Base-by-base conservation (phyloP, 2,888 invertebrate species). In the Parnassius mnemosyne region DNA sequence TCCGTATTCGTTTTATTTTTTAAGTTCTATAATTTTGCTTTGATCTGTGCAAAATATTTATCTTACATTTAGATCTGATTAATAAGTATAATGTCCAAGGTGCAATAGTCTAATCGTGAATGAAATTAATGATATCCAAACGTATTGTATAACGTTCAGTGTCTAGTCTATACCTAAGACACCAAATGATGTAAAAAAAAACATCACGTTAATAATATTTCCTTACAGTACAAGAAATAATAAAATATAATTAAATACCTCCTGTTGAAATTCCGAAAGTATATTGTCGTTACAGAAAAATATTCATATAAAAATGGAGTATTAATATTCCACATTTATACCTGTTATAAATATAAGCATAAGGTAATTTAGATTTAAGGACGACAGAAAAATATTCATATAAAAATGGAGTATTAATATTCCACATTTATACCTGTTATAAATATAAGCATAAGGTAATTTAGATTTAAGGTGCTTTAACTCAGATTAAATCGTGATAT, bases 1-100 rank as follows among this genome's bases (percentile, higher is more conserved):
- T 87, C 81, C 78, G 80, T 72, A 79, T 84, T 87, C 77, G 81
- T 84, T 84, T 82, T 85, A 80, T 79, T 77, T 77, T 79, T 73
- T 87, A 88, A 87, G 90, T 86, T 83, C 80, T 78, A 76, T 91
- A 84, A 89, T 91, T 91, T 91, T 91, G 91, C 91, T 91, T 91
- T 91, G 91, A 89, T 89, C 80, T 87, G 88, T 89, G 80, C 76
- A 78, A 82, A 85, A 78, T 78, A 75, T 81, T 80, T 83, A 77
- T 82, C 10, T 78, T 75, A 74, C 75, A 71, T 72, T 76, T 78
- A 87, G 90, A 89, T 89, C 89, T 89, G 89, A 89, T 83, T 81
- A 76, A 71, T 71, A 43, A 53, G 43, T 57, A 67, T 69, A 67
- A 67, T 69, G 66, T 54, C 53, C 47, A 68, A 57, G 57, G 53